Conservation (phyloP, 2,888 invertebrate species). For the Homarus gammarus region DNA sequence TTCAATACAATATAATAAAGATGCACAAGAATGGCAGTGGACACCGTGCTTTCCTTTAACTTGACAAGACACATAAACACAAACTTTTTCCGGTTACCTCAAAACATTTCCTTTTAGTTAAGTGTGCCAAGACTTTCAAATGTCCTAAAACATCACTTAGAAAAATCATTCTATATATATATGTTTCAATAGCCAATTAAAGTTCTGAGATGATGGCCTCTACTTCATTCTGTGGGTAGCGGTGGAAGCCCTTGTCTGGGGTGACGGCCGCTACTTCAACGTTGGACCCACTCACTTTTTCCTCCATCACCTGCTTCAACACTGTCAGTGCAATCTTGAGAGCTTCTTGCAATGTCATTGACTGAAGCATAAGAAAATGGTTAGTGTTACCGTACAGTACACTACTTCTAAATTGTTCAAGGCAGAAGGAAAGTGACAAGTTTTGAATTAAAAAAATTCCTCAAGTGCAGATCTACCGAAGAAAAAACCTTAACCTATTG, state of each 20-base stretch:
- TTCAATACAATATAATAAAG: not conserved
- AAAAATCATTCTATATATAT: slow-evolving; percentile 19
- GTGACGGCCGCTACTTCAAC: slow-evolving; percentile 98
- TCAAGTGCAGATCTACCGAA: too few species aligned
- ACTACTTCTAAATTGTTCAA: too few species aligned
- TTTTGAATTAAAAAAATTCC: too few species aligned
- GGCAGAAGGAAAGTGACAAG: not conserved
- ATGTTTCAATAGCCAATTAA: slow-evolving; percentile 22
- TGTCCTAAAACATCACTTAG: not conserved
- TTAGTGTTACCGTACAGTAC: not conserved
- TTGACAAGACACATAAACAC: not conserved
- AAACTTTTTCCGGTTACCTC: not conserved
- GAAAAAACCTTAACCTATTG: too few species aligned
- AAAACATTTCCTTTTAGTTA: not conserved
- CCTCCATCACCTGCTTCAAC: slow-evolving; percentile 99
- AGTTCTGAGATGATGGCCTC: slow-evolving; percentile 87
- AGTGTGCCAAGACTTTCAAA: not conserved
- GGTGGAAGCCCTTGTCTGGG: slow-evolving; percentile 89
- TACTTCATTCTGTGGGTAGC: slow-evolving; percentile 93
- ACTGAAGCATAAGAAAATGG: slow-evolving; percentile 81
- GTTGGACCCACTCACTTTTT: slow-evolving; percentile 96
- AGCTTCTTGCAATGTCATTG: slow-evolving; percentile 96
- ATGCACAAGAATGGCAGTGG: slow-evolving; percentile 10
- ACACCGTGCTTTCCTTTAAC: not conserved
- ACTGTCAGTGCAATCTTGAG: slow-evolving; percentile 94